Evolutionary conservation across 37 sponge, comb jelly and placozoan genomes (phyloP).

Genomic region (Hormiphora californensis): DNA sequence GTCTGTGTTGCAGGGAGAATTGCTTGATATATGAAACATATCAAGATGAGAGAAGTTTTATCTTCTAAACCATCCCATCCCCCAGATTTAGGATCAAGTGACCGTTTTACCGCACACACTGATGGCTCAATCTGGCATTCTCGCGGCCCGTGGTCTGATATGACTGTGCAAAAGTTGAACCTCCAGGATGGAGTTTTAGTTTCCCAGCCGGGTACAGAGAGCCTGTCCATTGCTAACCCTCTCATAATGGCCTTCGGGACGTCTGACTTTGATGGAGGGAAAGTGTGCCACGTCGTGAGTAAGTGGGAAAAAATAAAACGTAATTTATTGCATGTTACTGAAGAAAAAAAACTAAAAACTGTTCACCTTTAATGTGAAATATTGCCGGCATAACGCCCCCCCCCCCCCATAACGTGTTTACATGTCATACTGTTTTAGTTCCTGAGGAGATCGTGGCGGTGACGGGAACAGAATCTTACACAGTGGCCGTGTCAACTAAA

Average conservation of each 20-base stretch:
- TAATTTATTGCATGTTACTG: neutral
- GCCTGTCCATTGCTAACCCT: slow-evolving; percentile 6
- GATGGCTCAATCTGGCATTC: neutral
- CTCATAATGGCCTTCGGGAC: neutral
- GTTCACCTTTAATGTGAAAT: too few relatives aligned
- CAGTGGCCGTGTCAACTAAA: neutral
- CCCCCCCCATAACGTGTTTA: neutral
- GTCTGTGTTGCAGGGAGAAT: too few relatives aligned
- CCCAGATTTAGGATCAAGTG: neutral
- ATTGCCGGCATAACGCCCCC: too few relatives aligned
- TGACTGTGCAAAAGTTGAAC: too few relatives aligned
- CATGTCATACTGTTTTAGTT: neutral
- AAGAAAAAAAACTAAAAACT: too few relatives aligned
- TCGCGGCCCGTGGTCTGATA: neutral
- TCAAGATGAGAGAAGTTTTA: neutral
- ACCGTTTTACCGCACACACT: neutral
- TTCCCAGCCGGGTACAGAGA: neutral
- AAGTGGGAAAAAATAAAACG: neutral
- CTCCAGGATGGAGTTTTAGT: neutral
- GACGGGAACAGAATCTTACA: slow-evolving; percentile 17
- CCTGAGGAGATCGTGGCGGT: neutral
- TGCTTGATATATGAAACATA: too few relatives aligned
- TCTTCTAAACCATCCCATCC: neutral
- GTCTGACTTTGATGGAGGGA: slow-evolving; percentile 31
- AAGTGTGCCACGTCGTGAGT: slow-evolving; percentile 24